Percentiles rank a stretch among this genome's conserved stretches.
Evolutionary conservation across 1,140 invertebrate genomes (phyloP).

Genomic region (Pseudachorutes palmiensis): DNA sequence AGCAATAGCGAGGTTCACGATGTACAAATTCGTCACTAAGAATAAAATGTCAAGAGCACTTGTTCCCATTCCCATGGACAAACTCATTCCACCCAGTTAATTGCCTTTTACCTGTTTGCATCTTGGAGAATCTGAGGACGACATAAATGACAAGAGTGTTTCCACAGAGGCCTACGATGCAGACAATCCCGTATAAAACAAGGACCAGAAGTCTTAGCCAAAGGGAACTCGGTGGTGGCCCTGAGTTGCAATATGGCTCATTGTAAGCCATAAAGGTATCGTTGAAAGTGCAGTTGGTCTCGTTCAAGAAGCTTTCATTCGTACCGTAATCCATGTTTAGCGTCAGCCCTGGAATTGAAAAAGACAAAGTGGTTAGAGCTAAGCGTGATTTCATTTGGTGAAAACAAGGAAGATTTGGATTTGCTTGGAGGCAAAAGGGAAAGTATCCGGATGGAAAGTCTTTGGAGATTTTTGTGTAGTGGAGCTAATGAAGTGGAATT

Average conservation of each 20-base stretch:
- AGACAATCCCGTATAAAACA: constrained; percentile 72
- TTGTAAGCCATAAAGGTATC: neutral
- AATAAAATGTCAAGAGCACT: constrained; percentile 51
- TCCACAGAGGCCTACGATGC: constrained; percentile 76
- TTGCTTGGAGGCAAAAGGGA: too few species aligned
- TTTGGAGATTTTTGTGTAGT: too few species aligned
- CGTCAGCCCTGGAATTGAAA: too few species aligned
- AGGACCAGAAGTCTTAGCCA: constrained; percentile 39
- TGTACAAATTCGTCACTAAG: constrained; percentile 97
- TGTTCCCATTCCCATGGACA: neutral
- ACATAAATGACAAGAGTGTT: constrained; percentile 94
- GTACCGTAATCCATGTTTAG: neutral
- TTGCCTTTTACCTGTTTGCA: constrained; percentile 17
- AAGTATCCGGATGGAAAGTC: too few species aligned
- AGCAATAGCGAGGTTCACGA: constrained; percentile 87
- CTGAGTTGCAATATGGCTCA: neutral
- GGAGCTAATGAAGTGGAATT: constrained; percentile 5
- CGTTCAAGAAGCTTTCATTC: neutral
- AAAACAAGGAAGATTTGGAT: too few species aligned
- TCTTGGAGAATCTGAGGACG: constrained; percentile 9
- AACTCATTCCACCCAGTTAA: too few species aligned
- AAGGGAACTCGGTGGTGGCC: neutral
- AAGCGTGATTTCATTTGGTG: too few species aligned
- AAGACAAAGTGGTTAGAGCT: too few species aligned
- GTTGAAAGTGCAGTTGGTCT: constrained; percentile 11